Evolutionary conservation across 2,797 vertebrate species (phyloP).

Genomic region (Acipenser transmontanus): DNA sequence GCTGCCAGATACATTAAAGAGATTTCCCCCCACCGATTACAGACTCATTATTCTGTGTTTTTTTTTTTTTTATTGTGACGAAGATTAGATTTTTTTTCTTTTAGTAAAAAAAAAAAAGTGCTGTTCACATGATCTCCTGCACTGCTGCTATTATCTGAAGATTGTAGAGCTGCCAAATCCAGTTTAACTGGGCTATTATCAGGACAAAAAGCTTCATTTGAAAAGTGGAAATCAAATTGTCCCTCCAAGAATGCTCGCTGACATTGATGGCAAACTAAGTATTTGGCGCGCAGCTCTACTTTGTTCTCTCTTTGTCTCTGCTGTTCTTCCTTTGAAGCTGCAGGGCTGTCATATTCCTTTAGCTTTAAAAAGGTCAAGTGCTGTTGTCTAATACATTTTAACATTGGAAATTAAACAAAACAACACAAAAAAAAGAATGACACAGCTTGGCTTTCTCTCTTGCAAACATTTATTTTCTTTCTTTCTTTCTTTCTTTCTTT

Average conservation of each 20-base stretch:
- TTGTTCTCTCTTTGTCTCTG: slow-evolving; percentile 69
- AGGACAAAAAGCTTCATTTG: slow-evolving; percentile 70
- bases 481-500: not conserved
- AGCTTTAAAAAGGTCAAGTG: slow-evolving; percentile 71
- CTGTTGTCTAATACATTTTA: slow-evolving; percentile 67
- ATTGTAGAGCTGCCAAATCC: slow-evolving; percentile 69
- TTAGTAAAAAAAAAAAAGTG: slow-evolving; percentile 42
- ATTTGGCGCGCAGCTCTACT: slow-evolving; percentile 68
- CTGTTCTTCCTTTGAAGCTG: slow-evolving; percentile 43
- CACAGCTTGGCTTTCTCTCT: slow-evolving; percentile 7
- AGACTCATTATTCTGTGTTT: slow-evolving; percentile 55
- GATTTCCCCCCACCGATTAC: slow-evolving; percentile 53
- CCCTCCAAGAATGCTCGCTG: slow-evolving; percentile 64
- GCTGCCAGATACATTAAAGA: slow-evolving; percentile 79
- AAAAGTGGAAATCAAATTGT: slow-evolving; percentile 80
- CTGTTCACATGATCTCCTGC: slow-evolving; percentile 64
- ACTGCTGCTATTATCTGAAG: slow-evolving; percentile 62
- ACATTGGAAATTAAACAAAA: slow-evolving; percentile 46
- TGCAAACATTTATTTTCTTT: not conserved
- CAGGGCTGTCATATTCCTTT: slow-evolving; percentile 77
- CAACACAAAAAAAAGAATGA: slow-evolving; percentile 27
- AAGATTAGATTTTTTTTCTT: slow-evolving; percentile 59
- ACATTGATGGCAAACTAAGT: slow-evolving; percentile 77
- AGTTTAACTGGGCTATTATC: slow-evolving; percentile 69
- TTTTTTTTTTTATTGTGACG: slow-evolving; percentile 59